Evolutionary conservation across 1,140 invertebrate genomes (phyloP), one percentile per base, ranked within the genome.

Genomic region (Aphelenchoides fujianensis): DNA sequence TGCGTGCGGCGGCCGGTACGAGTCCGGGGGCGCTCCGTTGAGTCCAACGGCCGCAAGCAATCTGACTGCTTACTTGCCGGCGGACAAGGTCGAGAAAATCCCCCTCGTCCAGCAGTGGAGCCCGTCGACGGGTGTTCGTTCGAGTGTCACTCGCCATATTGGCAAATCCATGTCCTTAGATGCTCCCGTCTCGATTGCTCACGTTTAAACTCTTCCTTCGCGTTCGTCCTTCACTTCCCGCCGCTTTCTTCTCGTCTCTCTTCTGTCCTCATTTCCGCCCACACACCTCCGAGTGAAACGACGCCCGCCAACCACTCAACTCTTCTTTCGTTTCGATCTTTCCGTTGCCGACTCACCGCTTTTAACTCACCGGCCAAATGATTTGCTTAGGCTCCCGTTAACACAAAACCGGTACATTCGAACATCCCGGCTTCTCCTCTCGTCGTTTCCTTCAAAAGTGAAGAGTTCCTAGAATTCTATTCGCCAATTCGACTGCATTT

Each of bases 101-200:
- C 81, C 81, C 5, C 67, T 82, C 16, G 82, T 82, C 68, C 81
- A 79, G 54, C 79, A 79, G 53, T 83, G 80, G 79, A 79, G 36
- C 52, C 78, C 77, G n/a, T 53, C 31, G 9, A 71, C 28, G 31
- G 76, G 75, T 16, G 73, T 48, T 61, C 73, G 63, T 27, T 36
- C 32, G 12, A 66, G 63, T 37, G 63, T 66, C 53, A 66, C 2
- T 12, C 63, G 63, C 27, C 55, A 76, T 16, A 81, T 84, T 23
- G 72, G 71, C 73, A 82, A 82, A 71, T 82, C 83, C 30, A 83
- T 82, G 62, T 79, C 76, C 31, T 53, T 82, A 0, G 81, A 82
- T 64, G 69, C 73, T 28, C 82, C 81, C 16, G 72, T 84, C 31
- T 78, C 80, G 16, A 83, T 84, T 48, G 81, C 81, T 67, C 81